Base-by-base conservation (phyloP, 2,888 invertebrate genomes). In the Erannis defoliaria region DNA sequence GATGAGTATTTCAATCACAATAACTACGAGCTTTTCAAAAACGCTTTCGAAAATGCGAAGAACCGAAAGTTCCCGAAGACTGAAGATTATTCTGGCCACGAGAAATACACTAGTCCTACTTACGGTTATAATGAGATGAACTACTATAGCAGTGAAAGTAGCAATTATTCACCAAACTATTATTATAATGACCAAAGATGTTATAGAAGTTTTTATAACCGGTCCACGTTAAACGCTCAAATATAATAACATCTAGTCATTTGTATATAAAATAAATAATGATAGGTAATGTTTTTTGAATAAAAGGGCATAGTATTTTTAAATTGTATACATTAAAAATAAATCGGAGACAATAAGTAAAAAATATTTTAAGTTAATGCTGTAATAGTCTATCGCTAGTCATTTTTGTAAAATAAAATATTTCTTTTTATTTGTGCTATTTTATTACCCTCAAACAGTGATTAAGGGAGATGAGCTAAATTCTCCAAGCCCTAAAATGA, bases 11-110 rank as follows among this genome's bases (percentile, higher is more conserved):
- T 93, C 55, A 89, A 89, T 60, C 89, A 90, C 54, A 86, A 86
- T 71, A 95, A 95, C 76, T 95, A 94, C 53, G 94, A 94, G 68
- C 78, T 95, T 54, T 95, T 94, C 68, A 94, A 93, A 72, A 93
- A 91, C 64, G 94, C 94, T 12, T 95, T 95, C 72, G 94, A 95
- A 62, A 85, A 69, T 38, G 90, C 91, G 5, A 88, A 86, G 61
- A 85, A 78, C 54, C 86, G 82, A 61, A 86, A 79, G 67, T 71
- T 76, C 60, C 69, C 79, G 8, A 87, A 86, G 73, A 75, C 77
- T 64, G 85, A 85, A 55, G 78, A 83, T 35, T 81, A 76, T 59
- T 18, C 67, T 2, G 80, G 74, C 60, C 84, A 82, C 66, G 76
- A 68, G 29, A 82, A 80, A 68, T 82, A 77, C 66, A 70, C 80